Evolutionary conservation across 2,888 invertebrate genomes (phyloP).

Genomic region (Dasypolia templi): DNA sequence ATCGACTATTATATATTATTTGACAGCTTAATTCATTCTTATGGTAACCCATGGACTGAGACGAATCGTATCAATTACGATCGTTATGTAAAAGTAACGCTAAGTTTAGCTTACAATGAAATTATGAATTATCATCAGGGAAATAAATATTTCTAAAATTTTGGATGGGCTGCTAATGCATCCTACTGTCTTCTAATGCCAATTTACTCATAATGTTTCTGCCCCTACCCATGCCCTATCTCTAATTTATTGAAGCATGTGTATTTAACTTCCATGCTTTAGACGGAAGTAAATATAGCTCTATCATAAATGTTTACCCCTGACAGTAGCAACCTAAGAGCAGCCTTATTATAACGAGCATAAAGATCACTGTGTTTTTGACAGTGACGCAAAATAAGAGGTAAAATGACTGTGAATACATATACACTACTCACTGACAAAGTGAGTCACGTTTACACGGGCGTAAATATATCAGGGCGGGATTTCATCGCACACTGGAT

Average conservation of each 20-base stretch:
- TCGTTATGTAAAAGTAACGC: not conserved
- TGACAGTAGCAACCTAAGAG: not conserved
- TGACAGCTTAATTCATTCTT: not conserved
- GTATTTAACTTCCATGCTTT: not conserved
- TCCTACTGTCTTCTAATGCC: not conserved
- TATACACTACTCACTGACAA: not conserved
- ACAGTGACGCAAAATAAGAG: not conserved
- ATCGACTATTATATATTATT: slow-evolving; percentile 15
- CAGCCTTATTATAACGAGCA: not conserved
- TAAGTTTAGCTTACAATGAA: no score
- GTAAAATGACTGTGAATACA: not conserved
- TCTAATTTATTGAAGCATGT: not conserved
- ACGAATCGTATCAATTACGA: not conserved
- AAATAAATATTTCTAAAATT: not conserved
- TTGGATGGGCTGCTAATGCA: not conserved
- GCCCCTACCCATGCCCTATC: not conserved
- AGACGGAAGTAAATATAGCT: not conserved
- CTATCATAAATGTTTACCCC: no score
- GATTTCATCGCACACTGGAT: no score
- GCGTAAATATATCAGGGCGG: no score
- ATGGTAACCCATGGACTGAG: not conserved
- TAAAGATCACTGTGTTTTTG: not conserved
- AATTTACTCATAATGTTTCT: not conserved
- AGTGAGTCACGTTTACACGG: no score
- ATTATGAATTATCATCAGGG: not conserved